Base-by-base conservation (phyloP, 2,888 invertebrate species). In the Drosophila nigricruria region DNA sequence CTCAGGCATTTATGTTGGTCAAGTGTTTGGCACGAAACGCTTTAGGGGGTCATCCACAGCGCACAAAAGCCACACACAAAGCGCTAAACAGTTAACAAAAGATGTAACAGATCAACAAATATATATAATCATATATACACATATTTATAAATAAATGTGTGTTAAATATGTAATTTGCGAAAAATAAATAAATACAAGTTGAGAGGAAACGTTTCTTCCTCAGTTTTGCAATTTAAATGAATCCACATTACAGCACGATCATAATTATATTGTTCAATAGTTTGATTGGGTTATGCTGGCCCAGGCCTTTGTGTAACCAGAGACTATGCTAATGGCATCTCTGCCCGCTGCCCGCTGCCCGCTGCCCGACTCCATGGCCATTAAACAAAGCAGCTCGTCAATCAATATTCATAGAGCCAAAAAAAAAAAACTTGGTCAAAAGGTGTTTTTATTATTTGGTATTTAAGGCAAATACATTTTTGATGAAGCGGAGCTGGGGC, bases 1-100 rank as follows among this genome's bases (percentile, higher is more conserved):
- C 82, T 75, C 69, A 66, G 74, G 67, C 82, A 75, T 85, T 77
- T 85, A 86, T 86, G 83, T 85, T 89, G 85, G 85, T 89, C 90
- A 89, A 85, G 88, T 85, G 86, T 79, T 63, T 59, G 66, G 32
- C 63, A 65, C 43, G 60, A 85, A 74, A 47, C 70, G 79, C 83
- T 74, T 70, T 58, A 65, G 85, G 88, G 80, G 67, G 58, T 67
- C 59, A 70, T 47, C 47, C 64, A 34, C 49, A 4, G 30, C 47
- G 5, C 47, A 65, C 66, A 76, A 68, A 73, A 69, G 45, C 54
- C 64, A 62, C 54, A 73, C 64, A 79, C 58, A 75, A 68, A 65
- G 56, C 58, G 53, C 73, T 61, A 73, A 87, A 89, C 89, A 82
- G 89, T 81, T 87, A 86, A 75, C 75, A 75, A 62, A 76, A 89